Evolutionary conservation across 2,888 invertebrate genomes (phyloP).

Genomic region (Mesochorus sp.): DNA sequence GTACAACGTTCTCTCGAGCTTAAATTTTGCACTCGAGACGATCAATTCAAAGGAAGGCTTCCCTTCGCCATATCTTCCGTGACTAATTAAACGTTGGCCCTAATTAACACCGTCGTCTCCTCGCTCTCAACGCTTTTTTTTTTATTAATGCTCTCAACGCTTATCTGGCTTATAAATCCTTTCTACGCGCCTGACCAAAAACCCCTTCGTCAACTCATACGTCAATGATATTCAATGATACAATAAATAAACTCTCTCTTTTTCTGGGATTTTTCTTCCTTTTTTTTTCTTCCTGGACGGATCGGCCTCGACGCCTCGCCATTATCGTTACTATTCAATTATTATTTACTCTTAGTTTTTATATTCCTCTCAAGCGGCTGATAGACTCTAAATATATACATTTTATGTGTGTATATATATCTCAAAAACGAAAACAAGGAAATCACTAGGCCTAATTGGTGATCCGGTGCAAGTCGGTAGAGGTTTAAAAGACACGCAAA

Average conservation of each 20-base stretch:
- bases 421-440: constrained; percentile 73
- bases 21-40: constrained; percentile 21
- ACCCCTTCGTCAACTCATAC: constrained; percentile 3
- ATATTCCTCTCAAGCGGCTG: constrained; percentile 74
- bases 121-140: too few species aligned
- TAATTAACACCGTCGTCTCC: constrained; percentile 29
- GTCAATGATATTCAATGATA: constrained; percentile 54
- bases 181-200: not conserved
- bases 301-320: constrained; percentile 61
- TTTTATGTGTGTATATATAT: constrained; percentile 70
- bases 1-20: constrained; percentile 1
- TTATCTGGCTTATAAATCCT: constrained; percentile 5
- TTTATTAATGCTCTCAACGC: constrained; percentile 13
- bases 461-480: constrained; percentile 71
- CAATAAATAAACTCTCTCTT: constrained; percentile 51
- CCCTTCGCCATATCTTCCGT: constrained; percentile 25
- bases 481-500: constrained; percentile 21
- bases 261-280: not conserved
- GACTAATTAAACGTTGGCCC: constrained; percentile 41
- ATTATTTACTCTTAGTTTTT: constrained; percentile 11
- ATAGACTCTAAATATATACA: constrained; percentile 78
- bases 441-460: constrained; percentile 81
- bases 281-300: constrained; percentile 45
- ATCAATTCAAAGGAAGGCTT: constrained; percentile 24
- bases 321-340: constrained; percentile 43